These are phyloP conservation scores for Brachyptera risi DNA, from an alignment of 2,888 invertebrate genomes.

Conservation along the genomic window DNA sequence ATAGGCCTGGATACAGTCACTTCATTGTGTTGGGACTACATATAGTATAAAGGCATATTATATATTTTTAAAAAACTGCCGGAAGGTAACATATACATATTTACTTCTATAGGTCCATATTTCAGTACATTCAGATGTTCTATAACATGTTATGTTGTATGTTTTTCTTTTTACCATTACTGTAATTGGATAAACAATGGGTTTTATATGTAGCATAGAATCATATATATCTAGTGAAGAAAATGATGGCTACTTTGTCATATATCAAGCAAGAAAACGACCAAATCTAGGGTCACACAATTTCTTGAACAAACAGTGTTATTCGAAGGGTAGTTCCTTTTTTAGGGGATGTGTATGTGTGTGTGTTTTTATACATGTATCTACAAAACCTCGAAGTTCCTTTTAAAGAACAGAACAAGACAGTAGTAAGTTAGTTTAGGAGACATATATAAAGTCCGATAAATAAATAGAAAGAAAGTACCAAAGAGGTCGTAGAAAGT, in stretches of 20 bases:
- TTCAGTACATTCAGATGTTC: no score
- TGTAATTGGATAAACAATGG: slow-evolving; percentile 7
- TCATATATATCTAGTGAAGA: neutral
- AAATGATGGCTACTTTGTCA: slow-evolving; percentile 15
- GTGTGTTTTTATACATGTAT: slow-evolving; percentile 19
- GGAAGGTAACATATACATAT: no score
- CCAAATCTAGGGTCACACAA: slow-evolving; percentile 18
- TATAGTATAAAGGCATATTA: no score
- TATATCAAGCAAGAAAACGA: neutral
- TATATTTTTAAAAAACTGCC: no score
- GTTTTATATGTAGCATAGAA: neutral
- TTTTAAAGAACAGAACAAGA: slow-evolving; percentile 17
- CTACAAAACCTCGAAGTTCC: slow-evolving; percentile 22
- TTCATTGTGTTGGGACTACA: no score
- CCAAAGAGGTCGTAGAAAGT: slow-evolving; percentile 10
- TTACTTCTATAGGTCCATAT: no score
- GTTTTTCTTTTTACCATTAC: neutral
- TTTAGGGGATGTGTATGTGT: slow-evolving; percentile 8
- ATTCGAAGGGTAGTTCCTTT: slow-evolving; percentile 5
- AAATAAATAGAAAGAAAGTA: slow-evolving; percentile 22
- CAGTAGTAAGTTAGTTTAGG: slow-evolving; percentile 22
- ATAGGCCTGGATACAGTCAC: no score
- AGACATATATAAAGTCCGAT: slow-evolving; percentile 22
- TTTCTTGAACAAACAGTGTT: slow-evolving; percentile 8
- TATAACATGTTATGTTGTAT: no score